Conservation (phyloP, 2,113 vertebrate genomes). For the Numida meleagris region DNA sequence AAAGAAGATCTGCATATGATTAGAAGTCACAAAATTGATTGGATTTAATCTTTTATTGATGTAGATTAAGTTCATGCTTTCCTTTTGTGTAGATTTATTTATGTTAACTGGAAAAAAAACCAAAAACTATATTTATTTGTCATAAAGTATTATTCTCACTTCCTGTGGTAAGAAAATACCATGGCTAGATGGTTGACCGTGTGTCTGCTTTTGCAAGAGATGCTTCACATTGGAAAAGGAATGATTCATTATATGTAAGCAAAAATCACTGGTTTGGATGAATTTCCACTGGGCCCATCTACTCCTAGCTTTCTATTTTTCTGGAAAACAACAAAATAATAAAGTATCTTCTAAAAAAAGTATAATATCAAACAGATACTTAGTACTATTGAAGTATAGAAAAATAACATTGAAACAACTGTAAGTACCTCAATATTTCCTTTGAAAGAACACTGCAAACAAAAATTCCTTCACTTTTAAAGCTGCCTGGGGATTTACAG, state of each 20-base stretch:
- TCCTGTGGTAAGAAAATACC: background rate
- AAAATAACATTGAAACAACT: background rate
- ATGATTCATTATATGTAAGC: background rate
- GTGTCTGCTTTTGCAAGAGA: background rate
- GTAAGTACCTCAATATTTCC: background rate
- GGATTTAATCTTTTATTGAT: background rate
- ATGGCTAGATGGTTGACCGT: background rate
- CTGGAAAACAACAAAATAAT: background rate
- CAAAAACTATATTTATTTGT: background rate
- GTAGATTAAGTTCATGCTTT: background rate
- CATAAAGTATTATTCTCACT: background rate
- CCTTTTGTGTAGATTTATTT: background rate
- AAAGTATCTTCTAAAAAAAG: background rate
- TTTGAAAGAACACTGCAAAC: background rate
- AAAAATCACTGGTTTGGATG: background rate
- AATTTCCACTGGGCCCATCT: background rate
- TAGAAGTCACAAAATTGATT: background rate
- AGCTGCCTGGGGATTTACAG: background rate
- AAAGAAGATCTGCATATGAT: background rate
- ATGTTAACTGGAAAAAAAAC: background rate
- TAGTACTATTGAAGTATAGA: background rate
- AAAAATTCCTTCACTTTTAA: background rate
- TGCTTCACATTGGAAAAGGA: background rate
- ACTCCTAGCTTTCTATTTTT: background rate
- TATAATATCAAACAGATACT: background rate